Base-by-base conservation (phyloP, 2,113 vertebrate species). In the Salvelinus sp. region DNA sequence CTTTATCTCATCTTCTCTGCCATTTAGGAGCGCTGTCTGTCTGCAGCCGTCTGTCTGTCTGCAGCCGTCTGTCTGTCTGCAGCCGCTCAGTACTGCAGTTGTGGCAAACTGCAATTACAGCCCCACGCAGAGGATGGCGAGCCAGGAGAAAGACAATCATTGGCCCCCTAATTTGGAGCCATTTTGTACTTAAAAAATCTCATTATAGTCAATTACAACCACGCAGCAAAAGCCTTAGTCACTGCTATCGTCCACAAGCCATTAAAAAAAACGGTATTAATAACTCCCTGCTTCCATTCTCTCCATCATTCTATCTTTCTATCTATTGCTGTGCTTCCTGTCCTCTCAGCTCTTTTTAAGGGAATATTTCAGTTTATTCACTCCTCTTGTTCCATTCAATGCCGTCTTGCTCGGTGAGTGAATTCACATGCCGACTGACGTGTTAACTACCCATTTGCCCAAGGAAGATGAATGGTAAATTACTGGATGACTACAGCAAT, bases 351-450 rank as follows among this genome's bases (percentile, higher is more conserved):
- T 70, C 58, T 7, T 28, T 28, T 28, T 28, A 16, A 76, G 73
- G 72, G 44, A 68, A 82, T 30, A 69, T 74, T 83, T 10, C 1
- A 54, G 73, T 82, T 71, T 60, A 69, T 23, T 75, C 76, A 76
- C 66, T 77, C 76, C 75, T 78, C 38, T 81, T 44, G 9, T 27
- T 28, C 38, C 22, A 18, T 75, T 72, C 76, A 76, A 70, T 33
- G 4, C 78, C 18, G 50, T 72, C 77, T 27, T 60, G 27, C 70
- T 80, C 58, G 2, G 58, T 16, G 69, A 87, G 80, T 82, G 76
- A 82, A 74, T 81, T 82, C 80, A 54, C 83, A 84, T 85, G 82
- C 84, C 76, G 74, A 76, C 82, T 70, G 77, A 85, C 79, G 77
- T 73, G 76, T 79, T 69, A 83, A 86, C 85, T 64, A 79, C 78